Evolutionary conservation across 2,797 vertebrate genomes (phyloP).

Genomic region (Coregonus ussuriensis): DNA sequence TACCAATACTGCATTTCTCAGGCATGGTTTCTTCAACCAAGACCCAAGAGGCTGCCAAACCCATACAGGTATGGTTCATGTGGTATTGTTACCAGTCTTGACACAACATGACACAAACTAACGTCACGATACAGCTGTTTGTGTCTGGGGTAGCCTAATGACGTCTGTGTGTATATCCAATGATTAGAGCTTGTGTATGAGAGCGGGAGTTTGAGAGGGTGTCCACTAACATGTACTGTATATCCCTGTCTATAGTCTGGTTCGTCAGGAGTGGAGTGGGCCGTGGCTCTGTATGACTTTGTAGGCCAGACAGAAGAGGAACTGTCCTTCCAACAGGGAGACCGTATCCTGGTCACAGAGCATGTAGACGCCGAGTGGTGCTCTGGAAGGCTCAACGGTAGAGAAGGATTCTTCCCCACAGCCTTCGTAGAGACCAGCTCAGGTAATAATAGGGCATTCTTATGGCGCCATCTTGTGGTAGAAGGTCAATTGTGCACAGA

Average conservation of each 20-base stretch:
- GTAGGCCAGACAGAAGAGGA: constrained; percentile 81
- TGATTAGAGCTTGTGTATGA: constrained; percentile 53
- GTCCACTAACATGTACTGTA: background rate
- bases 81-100: background rate
- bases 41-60: constrained; percentile 39
- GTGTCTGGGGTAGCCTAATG: background rate
- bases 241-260: background rate
- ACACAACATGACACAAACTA: background rate
- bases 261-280: constrained; percentile 76
- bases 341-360: constrained; percentile 82
- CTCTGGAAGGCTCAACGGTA: constrained; percentile 80
- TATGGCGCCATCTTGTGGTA: background rate
- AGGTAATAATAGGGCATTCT: constrained; percentile 67
- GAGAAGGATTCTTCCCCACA: constrained; percentile 87
- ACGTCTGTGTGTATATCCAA: background rate
- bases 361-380: constrained; percentile 85
- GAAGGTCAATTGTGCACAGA: background rate
- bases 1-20: constrained; percentile 32
- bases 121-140: background rate
- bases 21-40: constrained; percentile 57
- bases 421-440: constrained; percentile 78
- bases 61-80: constrained; percentile 63
- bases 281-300: constrained; percentile 87
- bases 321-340: constrained; percentile 85
- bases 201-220: constrained; percentile 48